A percentile compares a stretch with the other conserved stretches of the same genome.
Conservation (phyloP, 2,888 invertebrate genomes). For the Scaptomyza tumidula region DNA sequence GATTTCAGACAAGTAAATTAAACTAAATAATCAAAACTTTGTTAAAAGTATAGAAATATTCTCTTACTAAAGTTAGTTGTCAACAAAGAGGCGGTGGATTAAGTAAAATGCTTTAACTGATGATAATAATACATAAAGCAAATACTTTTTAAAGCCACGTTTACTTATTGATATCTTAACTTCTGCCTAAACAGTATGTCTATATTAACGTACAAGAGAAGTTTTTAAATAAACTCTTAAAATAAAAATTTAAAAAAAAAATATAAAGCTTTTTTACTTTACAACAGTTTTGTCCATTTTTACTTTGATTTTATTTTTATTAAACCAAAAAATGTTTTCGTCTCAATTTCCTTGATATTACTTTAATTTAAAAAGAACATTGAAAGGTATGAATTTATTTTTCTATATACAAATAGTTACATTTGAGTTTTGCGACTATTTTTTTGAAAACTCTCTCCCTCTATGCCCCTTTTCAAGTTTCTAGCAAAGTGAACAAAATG, state of each 20-base stretch:
- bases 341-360: too few species aligned
- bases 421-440: too few species aligned
- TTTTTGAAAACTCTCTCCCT: neutral
- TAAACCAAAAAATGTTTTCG: too few species aligned
- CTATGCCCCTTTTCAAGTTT: neutral
- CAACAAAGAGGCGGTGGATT: neutral
- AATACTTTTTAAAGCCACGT: neutral
- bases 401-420: too few species aligned
- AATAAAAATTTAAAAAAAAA: too few species aligned
- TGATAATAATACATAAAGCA: neutral
- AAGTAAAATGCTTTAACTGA: neutral
- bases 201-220: too few species aligned
- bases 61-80: neutral
- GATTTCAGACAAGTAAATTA: neutral
- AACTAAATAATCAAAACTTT: neutral
- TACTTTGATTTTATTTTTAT: too few species aligned
- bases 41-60: neutral
- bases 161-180: neutral
- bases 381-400: too few species aligned
- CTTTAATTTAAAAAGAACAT: too few species aligned
- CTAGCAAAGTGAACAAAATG: conserved; percentile 25
- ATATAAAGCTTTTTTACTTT: too few species aligned
- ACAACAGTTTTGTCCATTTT: too few species aligned
- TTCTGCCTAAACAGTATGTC: neutral
- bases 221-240: too few species aligned